These are phyloP conservation scores for Falcaria lacertinaria DNA, from an alignment of 2,888 invertebrate species.

Conservation along the genomic window DNA sequence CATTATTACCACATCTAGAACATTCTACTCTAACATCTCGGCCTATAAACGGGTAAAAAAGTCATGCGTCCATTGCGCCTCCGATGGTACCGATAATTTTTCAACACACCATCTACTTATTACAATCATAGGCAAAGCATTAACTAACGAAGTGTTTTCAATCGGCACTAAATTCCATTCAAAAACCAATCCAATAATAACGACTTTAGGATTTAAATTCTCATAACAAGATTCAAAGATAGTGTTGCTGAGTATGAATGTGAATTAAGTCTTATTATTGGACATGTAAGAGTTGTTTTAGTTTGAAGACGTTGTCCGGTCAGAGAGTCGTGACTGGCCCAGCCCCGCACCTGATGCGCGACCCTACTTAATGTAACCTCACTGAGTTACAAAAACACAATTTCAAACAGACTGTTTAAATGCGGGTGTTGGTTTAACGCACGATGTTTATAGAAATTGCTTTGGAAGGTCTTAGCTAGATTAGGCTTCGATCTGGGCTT, in stretches of 20 bases:
- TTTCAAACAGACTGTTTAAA: constrained; percentile 56
- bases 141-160: constrained; percentile 66
- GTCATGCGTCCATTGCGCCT: constrained; percentile 74
- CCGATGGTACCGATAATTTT: constrained; percentile 78
- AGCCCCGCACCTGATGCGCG: constrained; percentile 75
- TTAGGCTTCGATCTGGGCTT: no score
- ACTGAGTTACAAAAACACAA: constrained; percentile 46
- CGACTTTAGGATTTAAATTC: constrained; percentile 4
- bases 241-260: constrained; percentile 8
- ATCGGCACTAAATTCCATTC: constrained; percentile 16
- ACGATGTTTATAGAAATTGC: constrained; percentile 7
- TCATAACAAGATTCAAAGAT: constrained; percentile 9
- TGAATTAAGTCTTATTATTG: constrained; percentile 15
- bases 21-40: constrained; percentile 36
- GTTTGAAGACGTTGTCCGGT: constrained; percentile 65
- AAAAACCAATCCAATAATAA: constrained; percentile 32
- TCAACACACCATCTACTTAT: constrained; percentile 80
- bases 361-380: constrained; percentile 66
- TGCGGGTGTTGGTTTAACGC: constrained; percentile 22
- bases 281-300: constrained; percentile 25
- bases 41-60: constrained; percentile 75
- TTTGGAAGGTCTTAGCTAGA: neutral
- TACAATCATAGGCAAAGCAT: constrained; percentile 76
- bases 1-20: constrained; percentile 33
- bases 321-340: constrained; percentile 75